Percentiles rank a stretch among this genome's conserved stretches.
Evolutionary conservation across 1,140 invertebrate genomes (phyloP).

Genomic region (Temnothorax longispinosus): DNA sequence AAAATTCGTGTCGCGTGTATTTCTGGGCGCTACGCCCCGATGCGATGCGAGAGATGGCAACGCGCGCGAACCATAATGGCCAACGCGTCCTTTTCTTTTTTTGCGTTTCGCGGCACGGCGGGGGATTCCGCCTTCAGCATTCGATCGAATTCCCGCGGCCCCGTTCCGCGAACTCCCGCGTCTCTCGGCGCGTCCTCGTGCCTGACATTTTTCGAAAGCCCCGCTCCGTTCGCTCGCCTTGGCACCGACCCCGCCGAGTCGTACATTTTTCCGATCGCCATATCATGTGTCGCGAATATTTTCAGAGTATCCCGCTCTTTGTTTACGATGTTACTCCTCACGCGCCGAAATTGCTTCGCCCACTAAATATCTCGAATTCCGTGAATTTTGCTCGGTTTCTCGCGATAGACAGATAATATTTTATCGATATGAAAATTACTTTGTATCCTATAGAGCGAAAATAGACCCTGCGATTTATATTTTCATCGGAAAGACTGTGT

Average conservation of each 20-base stretch:
- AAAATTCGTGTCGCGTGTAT: slow-evolving; percentile 37
- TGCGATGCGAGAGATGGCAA: neutral
- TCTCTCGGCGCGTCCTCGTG: slow-evolving; percentile 12
- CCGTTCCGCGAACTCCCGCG: slow-evolving; percentile 17
- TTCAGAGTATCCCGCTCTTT: slow-evolving; percentile 15
- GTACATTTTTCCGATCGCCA: slow-evolving; percentile 22
- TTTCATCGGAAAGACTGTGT: neutral
- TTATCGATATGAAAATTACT: neutral
- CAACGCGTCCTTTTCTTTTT: neutral
- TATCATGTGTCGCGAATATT: slow-evolving; percentile 47
- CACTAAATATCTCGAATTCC: neutral
- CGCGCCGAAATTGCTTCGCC: neutral
- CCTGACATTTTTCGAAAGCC: slow-evolving; percentile 47
- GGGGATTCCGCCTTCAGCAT: slow-evolving; percentile 26
- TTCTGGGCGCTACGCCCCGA: slow-evolving; percentile 3
- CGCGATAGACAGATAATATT: neutral
- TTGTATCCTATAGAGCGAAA: neutral
- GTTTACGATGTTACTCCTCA: slow-evolving; percentile 18
- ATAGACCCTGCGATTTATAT: neutral
- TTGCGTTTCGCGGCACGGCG: neutral
- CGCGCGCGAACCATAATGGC: neutral
- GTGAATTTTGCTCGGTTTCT: neutral
- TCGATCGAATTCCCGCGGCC: slow-evolving; percentile 25
- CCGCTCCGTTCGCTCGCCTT: slow-evolving; percentile 26
- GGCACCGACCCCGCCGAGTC: slow-evolving; percentile 18